phyloP scores from a whole-genome alignment of 30 jellyfish, hydroid and myxozoan genomes.

The Pseudorhiza aurosa region DNA sequence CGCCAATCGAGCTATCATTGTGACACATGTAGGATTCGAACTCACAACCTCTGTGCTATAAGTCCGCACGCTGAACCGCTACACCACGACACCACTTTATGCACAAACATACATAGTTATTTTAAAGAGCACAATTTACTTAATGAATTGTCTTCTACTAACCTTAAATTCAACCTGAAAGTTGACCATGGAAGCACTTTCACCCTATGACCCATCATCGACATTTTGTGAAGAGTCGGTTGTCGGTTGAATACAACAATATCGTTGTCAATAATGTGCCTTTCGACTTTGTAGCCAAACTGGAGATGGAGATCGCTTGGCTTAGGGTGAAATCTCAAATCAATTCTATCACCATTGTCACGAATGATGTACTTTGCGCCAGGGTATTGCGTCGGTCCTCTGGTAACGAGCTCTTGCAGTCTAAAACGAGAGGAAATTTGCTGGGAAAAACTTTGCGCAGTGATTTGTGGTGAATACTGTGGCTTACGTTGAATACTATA shows the following conservation, averaged over 20 bases:
- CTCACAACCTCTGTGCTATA: no score
- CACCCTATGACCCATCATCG: slow-evolving; percentile 99
- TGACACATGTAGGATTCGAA: no score
- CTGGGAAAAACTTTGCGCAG: no score
- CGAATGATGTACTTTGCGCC: slow-evolving; percentile 99
- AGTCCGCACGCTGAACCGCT: no score
- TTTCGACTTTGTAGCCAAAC: slow-evolving; percentile 96
- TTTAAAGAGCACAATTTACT: no score
- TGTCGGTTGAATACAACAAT: slow-evolving; percentile 96
- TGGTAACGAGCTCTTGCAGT: slow-evolving; percentile 90
- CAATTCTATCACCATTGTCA: slow-evolving; percentile 97
- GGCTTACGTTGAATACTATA: no score
- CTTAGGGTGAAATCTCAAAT: slow-evolving; percentile 91
- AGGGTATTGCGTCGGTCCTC: slow-evolving; percentile 99
- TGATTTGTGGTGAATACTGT: no score
- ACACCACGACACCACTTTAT: no score
- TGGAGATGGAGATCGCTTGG: slow-evolving; percentile 98
- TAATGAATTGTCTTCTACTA: not conserved
- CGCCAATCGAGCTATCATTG: no score
- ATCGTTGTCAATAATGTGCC: slow-evolving; percentile 97
- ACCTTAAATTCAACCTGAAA: slow-evolving; percentile 97
- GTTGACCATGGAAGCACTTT: slow-evolving; percentile 99
- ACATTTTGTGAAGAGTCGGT: slow-evolving; percentile 99
- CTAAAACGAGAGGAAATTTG: slow-evolving; percentile 25
- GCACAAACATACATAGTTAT: no score